Conservation (phyloP, 53 echinoderm and acorn worm genomes). For the Antedon mediterranea region DNA sequence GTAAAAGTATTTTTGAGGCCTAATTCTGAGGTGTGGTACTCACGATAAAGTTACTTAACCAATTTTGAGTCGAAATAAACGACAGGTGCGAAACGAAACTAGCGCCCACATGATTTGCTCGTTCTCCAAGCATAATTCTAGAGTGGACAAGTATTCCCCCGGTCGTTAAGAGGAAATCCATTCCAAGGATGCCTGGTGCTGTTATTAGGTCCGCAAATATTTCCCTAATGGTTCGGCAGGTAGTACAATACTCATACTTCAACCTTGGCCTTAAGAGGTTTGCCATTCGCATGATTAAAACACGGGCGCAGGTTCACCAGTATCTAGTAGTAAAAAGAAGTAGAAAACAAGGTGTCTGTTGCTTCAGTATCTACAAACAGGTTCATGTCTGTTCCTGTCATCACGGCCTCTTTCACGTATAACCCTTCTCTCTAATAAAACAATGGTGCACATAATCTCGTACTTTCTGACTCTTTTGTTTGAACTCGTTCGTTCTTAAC, state of each 20-base stretch:
- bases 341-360: slow-evolving; percentile 23
- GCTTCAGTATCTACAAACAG: slow-evolving; percentile 47
- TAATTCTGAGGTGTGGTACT: no score
- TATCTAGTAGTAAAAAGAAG: slow-evolving; percentile 7
- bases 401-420: slow-evolving; percentile 19
- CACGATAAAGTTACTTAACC: no score
- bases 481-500: not conserved
- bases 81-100: no score
- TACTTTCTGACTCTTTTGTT: not conserved
- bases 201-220: slow-evolving; percentile 33
- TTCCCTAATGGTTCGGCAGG: not conserved
- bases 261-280: slow-evolving; percentile 9
- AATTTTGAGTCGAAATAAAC: no score
- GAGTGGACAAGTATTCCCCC: slow-evolving; percentile 7
- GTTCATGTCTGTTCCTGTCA: slow-evolving; percentile 3
- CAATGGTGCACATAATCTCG: not conserved
- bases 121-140: slow-evolving; percentile 5
- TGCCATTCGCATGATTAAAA: slow-evolving; percentile 29
- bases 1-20: no score
- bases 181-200: slow-evolving; percentile 30
- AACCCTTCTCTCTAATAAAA: slow-evolving; percentile 7
- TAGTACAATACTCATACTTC: slow-evolving; percentile 14
- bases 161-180: slow-evolving; percentile 19
- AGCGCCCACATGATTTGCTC: slow-evolving; percentile 8
- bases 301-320: slow-evolving; percentile 6